Base-by-base conservation (phyloP, 1,140 invertebrate genomes). In the Drosophila watanabei region DNA sequence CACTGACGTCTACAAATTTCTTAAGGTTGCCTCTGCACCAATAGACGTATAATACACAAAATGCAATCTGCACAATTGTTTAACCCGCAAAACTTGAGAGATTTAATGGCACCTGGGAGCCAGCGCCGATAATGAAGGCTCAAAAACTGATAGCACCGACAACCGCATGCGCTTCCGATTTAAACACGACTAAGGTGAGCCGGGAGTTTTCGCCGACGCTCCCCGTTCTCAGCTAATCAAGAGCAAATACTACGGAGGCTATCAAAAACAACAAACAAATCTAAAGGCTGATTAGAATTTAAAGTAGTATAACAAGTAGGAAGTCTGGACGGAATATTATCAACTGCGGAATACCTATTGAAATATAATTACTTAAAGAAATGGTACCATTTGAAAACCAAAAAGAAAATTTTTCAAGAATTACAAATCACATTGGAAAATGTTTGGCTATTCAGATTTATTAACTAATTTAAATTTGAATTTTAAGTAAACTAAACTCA, bases 221-320 rank as follows among this genome's bases (percentile, higher is more conserved):
- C 58, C 20, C 16, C 39, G 37, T 68, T 54, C 65, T 73, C 70
- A 66, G 80, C 86, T 85, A 88, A 89, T 88, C 85, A 85, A 80
- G 63, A 48, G 65, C 70, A 89, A 89, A 85, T 85, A 89, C 52
- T 84, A 84, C 60, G 73, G 78, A 66, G 85, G 85, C 85, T 89
- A 83, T 78, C 85, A 83, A 33, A 72, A 73, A 73, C 69, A 73
- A 80, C 56, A 79, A 76, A 61, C 82, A 87, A 87, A 66, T 88
- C 60, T 82, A 68, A 66, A 72, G 45, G 32, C 85, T 90, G 85
- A 89, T 89, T 89, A 88, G 85, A 88, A 88, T 89, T 79, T 82
- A 70, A 75, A 84, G 77, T 71, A 54, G 62, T 71, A 68, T 35
- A 54, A 66, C 62, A 71, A 66, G 63, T 56, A 46, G 33, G 33